These are phyloP conservation scores for Druon quercuslanigerum DNA, from an alignment of 1,140 invertebrate genomes.

Conservation along the genomic window DNA sequence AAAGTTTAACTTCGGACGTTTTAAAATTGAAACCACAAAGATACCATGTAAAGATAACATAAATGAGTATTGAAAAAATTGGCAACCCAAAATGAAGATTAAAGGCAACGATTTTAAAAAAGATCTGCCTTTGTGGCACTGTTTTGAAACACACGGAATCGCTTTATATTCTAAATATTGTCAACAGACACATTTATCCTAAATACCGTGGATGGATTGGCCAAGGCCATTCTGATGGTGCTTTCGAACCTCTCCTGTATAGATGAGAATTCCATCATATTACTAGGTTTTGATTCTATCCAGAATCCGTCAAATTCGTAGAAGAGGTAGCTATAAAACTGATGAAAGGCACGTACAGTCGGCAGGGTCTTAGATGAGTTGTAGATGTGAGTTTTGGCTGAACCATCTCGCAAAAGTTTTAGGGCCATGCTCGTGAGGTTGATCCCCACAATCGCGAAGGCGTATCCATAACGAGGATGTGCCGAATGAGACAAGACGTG, in stretches of 20 bases:
- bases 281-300: conserved; percentile 91
- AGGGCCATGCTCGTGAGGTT: conserved; percentile 95
- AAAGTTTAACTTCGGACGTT: too few species aligned
- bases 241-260: conserved; percentile 91
- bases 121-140: background rate
- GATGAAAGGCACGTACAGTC: conserved; percentile 89
- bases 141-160: too few species aligned
- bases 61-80: background rate
- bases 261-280: conserved; percentile 96
- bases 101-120: conserved; percentile 34
- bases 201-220: conserved; percentile 81
- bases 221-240: conserved; percentile 79
- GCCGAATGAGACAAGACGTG: conserved; percentile 91
- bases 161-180: conserved; percentile 72
- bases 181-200: conserved; percentile 85
- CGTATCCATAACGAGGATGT: conserved; percentile 92
- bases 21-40: conserved; percentile 35
- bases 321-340: conserved; percentile 95
- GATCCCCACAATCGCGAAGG: conserved; percentile 93
- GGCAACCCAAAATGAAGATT: background rate
- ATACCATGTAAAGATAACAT: conserved; percentile 11
- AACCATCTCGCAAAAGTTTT: conserved; percentile 85
- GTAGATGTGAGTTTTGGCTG: conserved; percentile 94
- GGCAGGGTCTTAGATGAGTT: conserved; percentile 86
- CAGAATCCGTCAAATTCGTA: conserved; percentile 96